Evolutionary conservation across 2,888 invertebrate species (phyloP), one percentile per base, ranked within the genome.

Genomic region (Cosmorhoe ocellata): DNA sequence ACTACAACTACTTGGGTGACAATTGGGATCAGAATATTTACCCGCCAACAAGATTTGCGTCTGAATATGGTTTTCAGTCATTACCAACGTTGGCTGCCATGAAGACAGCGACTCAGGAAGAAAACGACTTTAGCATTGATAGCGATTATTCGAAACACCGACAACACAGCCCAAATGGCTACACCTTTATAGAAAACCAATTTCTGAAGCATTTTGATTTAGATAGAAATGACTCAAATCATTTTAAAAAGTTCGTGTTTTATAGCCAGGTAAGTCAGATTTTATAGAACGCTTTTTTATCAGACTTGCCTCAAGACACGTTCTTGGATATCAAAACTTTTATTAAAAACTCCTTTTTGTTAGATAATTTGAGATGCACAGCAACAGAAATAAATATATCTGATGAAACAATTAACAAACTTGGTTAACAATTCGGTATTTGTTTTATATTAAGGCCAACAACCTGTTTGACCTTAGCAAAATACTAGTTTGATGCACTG

Each of bases 51-150:
- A 91, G 99, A 66, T 99, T 99, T 81, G 94, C 95, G 2, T 98
- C 99, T 0, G 99, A 99, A 81, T 99, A 97, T 74, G 99, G 99
- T 0, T 95, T 96, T 61, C 99, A 99, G 81, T 96, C 98, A 0
- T 88, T 96, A 59, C 98, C 99, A 0, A 94, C 95, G 1, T 76
- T 94, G 11, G 85, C 90, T 30, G 93, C 97, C 0, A 91, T 96
- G 81, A 74, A 85, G 34, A 91, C 92, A 10, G 94, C 93, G 0
- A 90, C 93, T 0, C 83, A 85, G 10, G 76, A 82, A 3, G 66
- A 71, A 1, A 79, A 82, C 28, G 92, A 94, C 74, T 87, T 93
- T 22, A 64, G 72, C 9, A 60, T 92, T 6, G 67, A 82, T 0
- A 93, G 94, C 43, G 75, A 90, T 0, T 94, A 95, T 63, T 91